Evolutionary conservation across 2,113 vertebrate genomes (phyloP).

Genomic region (Pelecanoides urinatrix): DNA sequence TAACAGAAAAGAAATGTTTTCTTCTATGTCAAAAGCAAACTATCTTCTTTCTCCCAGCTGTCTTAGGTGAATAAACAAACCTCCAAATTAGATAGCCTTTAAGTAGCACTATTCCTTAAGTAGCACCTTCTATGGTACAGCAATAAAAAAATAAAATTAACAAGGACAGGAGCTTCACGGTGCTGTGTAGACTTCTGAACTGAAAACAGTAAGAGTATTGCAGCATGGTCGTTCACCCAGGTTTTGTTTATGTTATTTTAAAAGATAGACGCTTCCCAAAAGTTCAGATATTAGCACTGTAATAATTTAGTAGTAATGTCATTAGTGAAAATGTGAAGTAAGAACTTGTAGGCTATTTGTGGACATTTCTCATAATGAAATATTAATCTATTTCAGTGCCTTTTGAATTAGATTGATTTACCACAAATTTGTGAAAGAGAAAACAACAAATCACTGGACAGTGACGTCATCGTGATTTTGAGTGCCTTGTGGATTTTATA

Average conservation of each 20-base stretch:
- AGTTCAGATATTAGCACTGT: background rate
- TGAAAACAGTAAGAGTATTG: background rate
- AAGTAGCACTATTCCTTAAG: background rate
- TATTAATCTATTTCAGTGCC: background rate
- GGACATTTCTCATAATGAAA: background rate
- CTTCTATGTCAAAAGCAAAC: background rate
- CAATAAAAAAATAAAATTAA: background rate
- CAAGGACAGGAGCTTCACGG: background rate
- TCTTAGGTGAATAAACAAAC: background rate
- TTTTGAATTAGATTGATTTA: background rate
- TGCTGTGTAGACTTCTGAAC: background rate
- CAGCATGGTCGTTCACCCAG: background rate
- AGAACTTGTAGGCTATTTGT: background rate
- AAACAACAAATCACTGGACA: background rate
- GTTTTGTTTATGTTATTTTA: background rate
- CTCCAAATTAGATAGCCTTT: background rate
- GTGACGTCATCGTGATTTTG: background rate
- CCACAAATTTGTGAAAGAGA: background rate
- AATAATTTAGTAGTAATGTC: background rate
- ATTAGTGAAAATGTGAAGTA: background rate
- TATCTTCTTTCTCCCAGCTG: background rate
- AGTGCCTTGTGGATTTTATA: background rate
- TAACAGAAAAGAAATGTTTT: background rate
- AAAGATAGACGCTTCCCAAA: background rate
- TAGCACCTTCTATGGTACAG: background rate